phyloP scores from a whole-genome alignment of 2,888 invertebrate genomes.

The Drosophila prostipennis region DNA sequence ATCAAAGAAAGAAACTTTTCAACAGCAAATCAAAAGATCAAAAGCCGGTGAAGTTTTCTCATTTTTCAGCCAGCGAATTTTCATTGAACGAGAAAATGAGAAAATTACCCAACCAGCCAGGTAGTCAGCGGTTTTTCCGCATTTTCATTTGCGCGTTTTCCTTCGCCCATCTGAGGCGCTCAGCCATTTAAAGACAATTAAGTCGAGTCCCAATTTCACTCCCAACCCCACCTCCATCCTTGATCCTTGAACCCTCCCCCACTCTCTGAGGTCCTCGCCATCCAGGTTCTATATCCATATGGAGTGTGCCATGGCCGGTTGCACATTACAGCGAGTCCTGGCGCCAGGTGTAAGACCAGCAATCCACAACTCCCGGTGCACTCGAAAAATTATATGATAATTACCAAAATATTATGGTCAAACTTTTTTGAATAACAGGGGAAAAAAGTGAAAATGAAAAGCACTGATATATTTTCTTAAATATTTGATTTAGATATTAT shows the following conservation, averaged over 20 bases:
- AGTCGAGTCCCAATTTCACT: constrained; percentile 40
- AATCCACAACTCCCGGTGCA: constrained; percentile 1
- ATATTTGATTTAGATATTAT: too few species aligned
- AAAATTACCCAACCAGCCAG: constrained; percentile 60
- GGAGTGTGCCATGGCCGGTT: constrained; percentile 68
- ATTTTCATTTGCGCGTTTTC: constrained; percentile 35
- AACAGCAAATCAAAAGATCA: constrained; percentile 58
- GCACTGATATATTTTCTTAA: too few species aligned
- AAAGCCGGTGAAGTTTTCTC: constrained; percentile 67
- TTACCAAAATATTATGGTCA: too few species aligned
- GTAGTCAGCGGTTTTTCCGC: constrained; percentile 22
- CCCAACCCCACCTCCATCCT: constrained; percentile 4
- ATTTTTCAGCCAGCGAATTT: constrained; percentile 70
- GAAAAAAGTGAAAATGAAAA: too few species aligned
- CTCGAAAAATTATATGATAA: neutral
- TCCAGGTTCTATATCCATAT: constrained; percentile 33
- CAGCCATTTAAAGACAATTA: constrained; percentile 72
- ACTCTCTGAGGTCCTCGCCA: neutral
- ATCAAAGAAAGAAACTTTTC: constrained; percentile 41
- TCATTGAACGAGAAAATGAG: constrained; percentile 78
- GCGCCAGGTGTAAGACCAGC: constrained; percentile 68
- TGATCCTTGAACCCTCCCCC: constrained; percentile 19
- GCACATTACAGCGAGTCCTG: constrained; percentile 55
- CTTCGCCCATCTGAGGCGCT: constrained; percentile 14
- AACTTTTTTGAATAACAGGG: too few species aligned